Conservation (phyloP, 2,888 invertebrate species). For the Ptilodon capucinus region DNA sequence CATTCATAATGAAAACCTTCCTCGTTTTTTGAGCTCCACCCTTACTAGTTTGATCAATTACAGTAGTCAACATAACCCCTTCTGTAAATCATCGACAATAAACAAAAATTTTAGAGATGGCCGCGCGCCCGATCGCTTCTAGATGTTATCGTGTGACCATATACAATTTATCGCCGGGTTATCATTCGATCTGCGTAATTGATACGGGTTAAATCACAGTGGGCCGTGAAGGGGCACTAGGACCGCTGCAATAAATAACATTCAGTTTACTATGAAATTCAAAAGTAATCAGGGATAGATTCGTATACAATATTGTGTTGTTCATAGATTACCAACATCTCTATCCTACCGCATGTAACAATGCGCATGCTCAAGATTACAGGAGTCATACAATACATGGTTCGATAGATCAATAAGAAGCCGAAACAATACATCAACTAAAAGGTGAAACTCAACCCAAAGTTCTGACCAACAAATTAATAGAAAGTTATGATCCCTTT, state of each 20-base stretch:
- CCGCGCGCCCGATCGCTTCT: slow-evolving; percentile 42
- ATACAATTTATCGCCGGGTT: slow-evolving; percentile 69
- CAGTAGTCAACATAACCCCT: slow-evolving; percentile 48
- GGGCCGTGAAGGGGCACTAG: slow-evolving; percentile 46
- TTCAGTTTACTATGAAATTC: slow-evolving; percentile 31
- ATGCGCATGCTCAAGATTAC: neutral
- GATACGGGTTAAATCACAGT: slow-evolving; percentile 63
- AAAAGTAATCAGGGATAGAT: slow-evolving; percentile 5
- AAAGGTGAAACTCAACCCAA: neutral
- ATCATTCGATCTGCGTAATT: slow-evolving; percentile 74
- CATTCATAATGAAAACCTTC: neutral
- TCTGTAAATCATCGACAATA: slow-evolving; percentile 61
- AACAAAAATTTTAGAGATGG: slow-evolving; percentile 53
- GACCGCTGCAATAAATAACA: slow-evolving; percentile 42
- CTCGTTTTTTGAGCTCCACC: slow-evolving; percentile 5
- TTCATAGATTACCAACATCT: slow-evolving; percentile 2
- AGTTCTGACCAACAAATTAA: too few relatives aligned
- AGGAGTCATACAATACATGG: neutral
- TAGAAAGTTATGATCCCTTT: too few relatives aligned
- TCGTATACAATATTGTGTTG: slow-evolving; percentile 18
- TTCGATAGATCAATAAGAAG: neutral
- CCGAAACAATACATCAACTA: neutral
- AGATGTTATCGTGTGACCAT: slow-evolving; percentile 56
- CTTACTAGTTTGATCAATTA: slow-evolving; percentile 36
- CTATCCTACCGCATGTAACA: neutral